Conservation (phyloP, 2,797 vertebrate species). For the Smutsia gigantea region DNA sequence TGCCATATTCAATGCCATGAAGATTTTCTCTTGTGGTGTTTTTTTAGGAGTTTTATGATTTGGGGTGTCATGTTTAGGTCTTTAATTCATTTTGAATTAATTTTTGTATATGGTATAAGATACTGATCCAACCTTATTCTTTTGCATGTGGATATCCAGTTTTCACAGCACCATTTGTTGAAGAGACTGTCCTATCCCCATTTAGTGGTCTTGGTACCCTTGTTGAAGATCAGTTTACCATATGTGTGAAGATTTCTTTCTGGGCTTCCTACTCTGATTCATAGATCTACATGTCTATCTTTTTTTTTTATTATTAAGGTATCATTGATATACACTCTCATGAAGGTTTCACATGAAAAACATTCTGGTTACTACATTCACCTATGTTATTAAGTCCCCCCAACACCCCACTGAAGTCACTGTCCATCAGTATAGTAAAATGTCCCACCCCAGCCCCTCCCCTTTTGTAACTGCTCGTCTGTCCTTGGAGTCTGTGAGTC, state of each 20-base stretch:
- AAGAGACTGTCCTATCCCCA: neutral
- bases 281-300: neutral
- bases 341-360: no score
- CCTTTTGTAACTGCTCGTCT: no score
- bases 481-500: no score
- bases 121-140: neutral
- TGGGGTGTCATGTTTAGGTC: neutral
- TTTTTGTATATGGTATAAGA: neutral
- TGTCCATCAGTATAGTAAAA: no score
- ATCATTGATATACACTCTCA: no score
- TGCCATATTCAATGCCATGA: neutral
- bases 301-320: no score
- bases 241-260: neutral
- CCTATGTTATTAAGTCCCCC: no score
- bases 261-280: neutral
- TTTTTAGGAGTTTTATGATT: neutral
- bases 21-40: neutral
- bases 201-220: neutral
- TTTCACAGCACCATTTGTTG: neutral
- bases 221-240: neutral
- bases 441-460: no score
- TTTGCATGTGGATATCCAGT: neutral
- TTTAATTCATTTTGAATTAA: neutral
- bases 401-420: no score
- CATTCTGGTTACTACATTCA: no score